A percentile compares a stretch with the other conserved stretches of the same genome.
phyloP scores from a whole-genome alignment of 2,888 invertebrate species.

The Hypselothyrea guttata region DNA sequence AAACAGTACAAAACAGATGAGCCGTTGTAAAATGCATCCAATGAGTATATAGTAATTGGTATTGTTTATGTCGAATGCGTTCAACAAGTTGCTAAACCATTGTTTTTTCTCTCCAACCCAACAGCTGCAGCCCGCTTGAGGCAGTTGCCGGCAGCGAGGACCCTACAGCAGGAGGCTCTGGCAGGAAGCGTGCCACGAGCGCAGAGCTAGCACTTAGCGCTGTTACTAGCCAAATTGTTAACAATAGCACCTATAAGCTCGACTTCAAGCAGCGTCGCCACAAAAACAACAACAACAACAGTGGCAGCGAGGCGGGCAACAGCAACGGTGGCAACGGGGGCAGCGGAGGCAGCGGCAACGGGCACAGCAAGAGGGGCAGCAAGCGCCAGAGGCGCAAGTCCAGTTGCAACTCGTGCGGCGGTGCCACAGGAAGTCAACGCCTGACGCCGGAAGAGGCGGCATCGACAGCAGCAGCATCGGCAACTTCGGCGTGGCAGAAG shows the following conservation, averaged over 20 bases:
- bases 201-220: conserved; percentile 67
- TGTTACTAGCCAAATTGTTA: conserved; percentile 68
- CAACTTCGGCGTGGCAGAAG: conserved; percentile 54
- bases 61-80: neutral
- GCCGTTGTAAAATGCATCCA: conserved; percentile 10
- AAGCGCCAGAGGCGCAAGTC: conserved; percentile 60
- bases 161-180: conserved; percentile 26
- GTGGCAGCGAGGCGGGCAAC: conserved; percentile 23
- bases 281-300: conserved; percentile 63
- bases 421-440: conserved; percentile 42
- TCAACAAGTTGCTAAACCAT: neutral
- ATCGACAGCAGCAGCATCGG: conserved; percentile 59
- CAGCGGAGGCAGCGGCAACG: conserved; percentile 29
- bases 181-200: conserved; percentile 48
- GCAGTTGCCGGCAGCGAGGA: conserved; percentile 45
- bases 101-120: neutral
- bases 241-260: conserved; percentile 65
- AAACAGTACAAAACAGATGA: neutral
- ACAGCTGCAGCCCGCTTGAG: conserved; percentile 57
- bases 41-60: neutral
- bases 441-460: conserved; percentile 67
- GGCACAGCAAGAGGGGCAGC: conserved; percentile 31
- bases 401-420: conserved; percentile 62
- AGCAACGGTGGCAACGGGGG: conserved; percentile 29
- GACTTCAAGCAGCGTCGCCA: conserved; percentile 71